Percentiles rank a stretch among this genome's conserved stretches.
phyloP scores from a whole-genome alignment of 2,113 vertebrate genomes.

The Setophaga kirtlandii region DNA sequence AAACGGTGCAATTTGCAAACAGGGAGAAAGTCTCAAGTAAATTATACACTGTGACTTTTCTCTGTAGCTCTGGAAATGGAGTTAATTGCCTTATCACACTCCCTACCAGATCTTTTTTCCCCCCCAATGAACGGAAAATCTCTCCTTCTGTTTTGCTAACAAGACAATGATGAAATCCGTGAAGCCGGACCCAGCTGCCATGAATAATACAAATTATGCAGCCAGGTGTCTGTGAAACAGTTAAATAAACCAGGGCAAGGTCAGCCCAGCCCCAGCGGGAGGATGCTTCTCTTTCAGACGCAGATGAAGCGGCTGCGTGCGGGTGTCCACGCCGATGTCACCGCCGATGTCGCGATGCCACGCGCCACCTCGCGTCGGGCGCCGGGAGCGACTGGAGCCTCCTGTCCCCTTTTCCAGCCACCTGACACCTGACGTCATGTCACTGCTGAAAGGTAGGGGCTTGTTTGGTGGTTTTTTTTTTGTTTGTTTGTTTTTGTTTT shows the following conservation, averaged over 20 bases:
- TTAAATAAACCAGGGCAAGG: accelerated
- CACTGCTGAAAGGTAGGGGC: background rate
- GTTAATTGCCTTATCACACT: background rate
- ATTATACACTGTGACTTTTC: background rate
- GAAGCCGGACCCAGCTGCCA: background rate
- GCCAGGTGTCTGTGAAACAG: accelerated
- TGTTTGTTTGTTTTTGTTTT: background rate
- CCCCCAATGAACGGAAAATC: background rate
- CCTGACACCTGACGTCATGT: background rate
- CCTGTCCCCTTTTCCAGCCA: background rate
- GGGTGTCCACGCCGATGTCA: background rate
- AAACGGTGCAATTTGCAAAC: background rate
- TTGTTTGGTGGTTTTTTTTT: background rate
- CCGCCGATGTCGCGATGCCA: background rate
- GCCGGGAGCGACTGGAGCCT: background rate
- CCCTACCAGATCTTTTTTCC: background rate
- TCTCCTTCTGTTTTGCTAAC: background rate
- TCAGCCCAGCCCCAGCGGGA: accelerated
- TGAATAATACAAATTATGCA: background rate
- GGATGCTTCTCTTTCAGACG: accelerated
- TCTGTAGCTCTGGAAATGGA: background rate
- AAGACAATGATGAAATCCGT: background rate
- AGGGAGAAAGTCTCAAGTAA: background rate
- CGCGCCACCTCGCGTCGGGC: constrained; percentile 31
- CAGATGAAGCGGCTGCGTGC: accelerated